Base-by-base conservation (phyloP, 1,140 invertebrate genomes). In the Drosophila hydei region DNA sequence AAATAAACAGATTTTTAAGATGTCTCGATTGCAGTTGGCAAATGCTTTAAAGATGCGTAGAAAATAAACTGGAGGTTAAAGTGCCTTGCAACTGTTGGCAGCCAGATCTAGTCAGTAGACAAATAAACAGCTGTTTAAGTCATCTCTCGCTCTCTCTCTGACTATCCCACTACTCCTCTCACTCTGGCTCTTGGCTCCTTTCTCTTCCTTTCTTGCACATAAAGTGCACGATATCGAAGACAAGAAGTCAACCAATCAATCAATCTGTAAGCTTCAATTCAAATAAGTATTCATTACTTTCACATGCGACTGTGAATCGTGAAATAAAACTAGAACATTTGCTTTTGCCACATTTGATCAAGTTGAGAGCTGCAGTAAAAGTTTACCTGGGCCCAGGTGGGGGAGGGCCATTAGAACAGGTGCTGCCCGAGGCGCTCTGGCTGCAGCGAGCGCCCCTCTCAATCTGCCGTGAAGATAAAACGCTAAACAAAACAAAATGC, bases 381-480 rank as follows among this genome's bases (percentile, higher is more conserved):
- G 11, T 40, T 42, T 56, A 56, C 25, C 36, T 40, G 4, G 0
- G 33, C 0, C 4, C 14, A 5, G 9, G 8, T 2, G 38, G 38
- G 7, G n/a, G 8, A 36, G 16, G 12, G 58, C 56, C 40, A 61
- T 79, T 73, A 76, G 62, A 76, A 73, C 77, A 80, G 78, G 73
- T 81, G 73, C 55, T 62, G 74, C 76, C 76, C 25, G 16, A 45
- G 50, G 61, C 60, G 51, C n/a, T 2, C 48, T 21, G 25, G 36
- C 16, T 42, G 19, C 16, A 21, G 12, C 63, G 36, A 14, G 18
- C 16, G 71, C 48, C 47, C 60, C 60, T 59, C 75, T 65, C 55
- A 77, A 73, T 69, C 68, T 75, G 67, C 43, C 68, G 54, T 38
- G 7, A 30, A 78, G 75, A 75, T 75, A 75, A 60, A 62, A 73